Evolutionary conservation across 2,888 invertebrate genomes (phyloP).

Genomic region (Cryptus armator): DNA sequence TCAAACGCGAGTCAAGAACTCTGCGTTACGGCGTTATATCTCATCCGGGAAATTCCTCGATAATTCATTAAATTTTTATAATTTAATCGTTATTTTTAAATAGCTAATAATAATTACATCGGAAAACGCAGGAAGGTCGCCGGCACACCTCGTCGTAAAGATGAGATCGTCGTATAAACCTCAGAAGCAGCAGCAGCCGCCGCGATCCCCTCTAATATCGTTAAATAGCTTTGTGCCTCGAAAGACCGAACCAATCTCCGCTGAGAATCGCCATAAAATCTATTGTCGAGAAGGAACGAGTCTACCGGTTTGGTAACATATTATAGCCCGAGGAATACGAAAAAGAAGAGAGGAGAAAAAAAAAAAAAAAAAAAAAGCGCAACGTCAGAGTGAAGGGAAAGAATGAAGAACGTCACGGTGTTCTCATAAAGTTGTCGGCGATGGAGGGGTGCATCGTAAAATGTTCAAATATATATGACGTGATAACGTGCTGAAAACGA

Average conservation of each 20-base stretch:
- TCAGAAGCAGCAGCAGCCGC: slow-evolving; percentile 2
- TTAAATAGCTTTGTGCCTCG: slow-evolving; percentile 49
- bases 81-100: not conserved
- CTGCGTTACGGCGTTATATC: not conserved
- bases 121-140: not conserved
- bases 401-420: slow-evolving; percentile 58
- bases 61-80: not conserved
- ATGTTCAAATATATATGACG: slow-evolving; percentile 59
- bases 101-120: not conserved
- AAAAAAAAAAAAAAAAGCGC: slow-evolving; percentile 22
- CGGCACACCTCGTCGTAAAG: slow-evolving; percentile 2
- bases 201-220: slow-evolving; percentile 37
- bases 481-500: slow-evolving; percentile 55
- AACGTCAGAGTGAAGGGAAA: slow-evolving; percentile 26
- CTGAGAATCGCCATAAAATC: slow-evolving; percentile 61
- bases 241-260: slow-evolving; percentile 46
- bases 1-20: slow-evolving; percentile 5
- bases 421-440: slow-evolving; percentile 57
- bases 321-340: slow-evolving; percentile 17
- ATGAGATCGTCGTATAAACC: not conserved
- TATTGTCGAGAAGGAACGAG: slow-evolving; percentile 55
- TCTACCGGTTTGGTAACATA: not conserved
- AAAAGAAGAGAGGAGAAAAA: not conserved
- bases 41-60: not conserved
- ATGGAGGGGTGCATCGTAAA: slow-evolving; percentile 58